These are phyloP conservation scores for Panulirus ornatus DNA, from an alignment of 1,140 invertebrate species.

Conservation along the genomic window DNA sequence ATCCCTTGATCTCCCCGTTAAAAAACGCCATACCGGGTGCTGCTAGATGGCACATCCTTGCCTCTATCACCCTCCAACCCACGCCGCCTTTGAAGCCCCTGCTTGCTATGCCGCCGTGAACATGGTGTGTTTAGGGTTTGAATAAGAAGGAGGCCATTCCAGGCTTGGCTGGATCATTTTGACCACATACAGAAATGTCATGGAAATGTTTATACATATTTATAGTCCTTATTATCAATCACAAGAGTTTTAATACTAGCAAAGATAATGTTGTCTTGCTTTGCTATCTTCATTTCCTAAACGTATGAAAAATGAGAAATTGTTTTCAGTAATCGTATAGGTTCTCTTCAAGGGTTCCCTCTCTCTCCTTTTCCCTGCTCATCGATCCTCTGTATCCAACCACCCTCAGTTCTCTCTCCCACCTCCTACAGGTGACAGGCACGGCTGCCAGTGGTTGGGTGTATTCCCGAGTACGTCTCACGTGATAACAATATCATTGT, in stretches of 20 bases:
- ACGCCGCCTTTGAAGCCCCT: slow-evolving; percentile 62
- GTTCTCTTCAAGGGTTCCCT: no score
- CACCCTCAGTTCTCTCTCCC: background rate
- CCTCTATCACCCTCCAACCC: slow-evolving; percentile 8
- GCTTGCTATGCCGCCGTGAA: slow-evolving; percentile 58
- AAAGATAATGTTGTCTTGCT: no score
- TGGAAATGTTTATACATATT: slow-evolving; percentile 17
- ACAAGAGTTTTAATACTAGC: background rate
- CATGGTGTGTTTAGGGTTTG: slow-evolving; percentile 36
- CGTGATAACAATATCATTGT: slow-evolving; percentile 5
- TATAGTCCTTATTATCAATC: background rate
- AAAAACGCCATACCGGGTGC: slow-evolving; percentile 1
- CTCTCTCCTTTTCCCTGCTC: slow-evolving; percentile 17
- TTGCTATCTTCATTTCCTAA: no score
- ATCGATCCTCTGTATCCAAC: background rate
- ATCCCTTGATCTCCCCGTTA: slow-evolving; percentile 2
- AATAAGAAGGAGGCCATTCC: slow-evolving; percentile 54
- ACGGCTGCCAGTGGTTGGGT: background rate
- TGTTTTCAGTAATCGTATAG: no score
- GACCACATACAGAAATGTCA: slow-evolving; percentile 24
- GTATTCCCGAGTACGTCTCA: slow-evolving; percentile 15
- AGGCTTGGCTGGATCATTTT: slow-evolving; percentile 39
- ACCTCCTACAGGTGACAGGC: background rate
- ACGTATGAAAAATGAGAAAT: no score
- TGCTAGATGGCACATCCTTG: background rate